Percentiles rank a stretch among this genome's conserved stretches.
phyloP scores from a whole-genome alignment of 2,113 vertebrate species.

The Saimiri boliviensis region DNA sequence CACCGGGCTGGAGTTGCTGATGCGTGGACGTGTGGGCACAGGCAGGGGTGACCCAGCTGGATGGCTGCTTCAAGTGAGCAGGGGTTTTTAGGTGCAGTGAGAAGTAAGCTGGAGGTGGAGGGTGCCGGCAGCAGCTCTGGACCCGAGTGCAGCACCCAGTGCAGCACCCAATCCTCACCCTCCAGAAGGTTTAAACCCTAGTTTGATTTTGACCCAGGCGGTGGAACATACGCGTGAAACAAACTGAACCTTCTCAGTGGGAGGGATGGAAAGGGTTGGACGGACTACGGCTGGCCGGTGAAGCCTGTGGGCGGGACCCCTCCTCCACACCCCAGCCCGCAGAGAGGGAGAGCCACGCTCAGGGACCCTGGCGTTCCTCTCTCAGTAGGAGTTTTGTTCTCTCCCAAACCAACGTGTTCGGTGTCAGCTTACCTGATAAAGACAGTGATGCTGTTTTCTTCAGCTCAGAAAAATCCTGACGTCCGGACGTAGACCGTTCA shows the following conservation, averaged over 20 bases:
- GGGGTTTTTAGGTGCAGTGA: not conserved
- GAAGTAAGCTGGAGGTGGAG: not conserved
- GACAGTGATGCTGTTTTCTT: not conserved
- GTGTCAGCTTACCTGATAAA: not conserved
- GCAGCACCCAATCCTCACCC: not conserved
- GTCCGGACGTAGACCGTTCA: not conserved
- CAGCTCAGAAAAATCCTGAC: not conserved
- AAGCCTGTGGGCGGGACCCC: not conserved
- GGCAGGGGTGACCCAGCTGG: not conserved
- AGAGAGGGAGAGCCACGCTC: not conserved
- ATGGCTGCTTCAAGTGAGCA: not conserved
- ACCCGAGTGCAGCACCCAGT: not conserved
- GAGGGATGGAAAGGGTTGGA: not conserved
- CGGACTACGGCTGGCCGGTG: not conserved
- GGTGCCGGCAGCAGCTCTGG: fast-evolving
- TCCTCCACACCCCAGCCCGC: no score
- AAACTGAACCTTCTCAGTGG: not conserved
- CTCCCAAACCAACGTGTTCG: fast-evolving
- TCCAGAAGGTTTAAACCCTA: no score
- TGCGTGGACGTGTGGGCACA: not conserved
- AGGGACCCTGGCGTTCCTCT: not conserved
- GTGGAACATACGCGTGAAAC: fast-evolving
- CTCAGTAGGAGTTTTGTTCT: not conserved
- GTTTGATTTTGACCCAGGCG: not conserved
- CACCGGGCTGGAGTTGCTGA: not conserved